Conservation (phyloP, 2,113 vertebrate species). For the Ancistrus triradiatus region DNA sequence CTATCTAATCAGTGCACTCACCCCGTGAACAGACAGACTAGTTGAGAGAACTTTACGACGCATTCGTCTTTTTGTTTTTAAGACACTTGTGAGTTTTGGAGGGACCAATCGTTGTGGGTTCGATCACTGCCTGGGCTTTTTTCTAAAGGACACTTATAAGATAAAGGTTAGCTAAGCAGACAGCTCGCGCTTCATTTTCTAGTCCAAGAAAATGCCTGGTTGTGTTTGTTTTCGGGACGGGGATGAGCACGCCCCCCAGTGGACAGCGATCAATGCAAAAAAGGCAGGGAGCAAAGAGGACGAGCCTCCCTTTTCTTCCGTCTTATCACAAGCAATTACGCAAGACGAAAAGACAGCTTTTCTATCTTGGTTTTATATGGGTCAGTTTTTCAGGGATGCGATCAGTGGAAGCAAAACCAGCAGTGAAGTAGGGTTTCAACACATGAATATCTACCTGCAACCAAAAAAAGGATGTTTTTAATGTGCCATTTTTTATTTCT, state of each 20-base stretch:
- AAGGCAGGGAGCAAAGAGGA: conserved; percentile 31
- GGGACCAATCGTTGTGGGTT: conserved; percentile 45
- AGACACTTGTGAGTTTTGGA: conserved; percentile 24
- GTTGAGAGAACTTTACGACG: conserved; percentile 1
- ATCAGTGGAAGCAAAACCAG: conserved; percentile 63
- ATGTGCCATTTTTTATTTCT: conserved; percentile 39
- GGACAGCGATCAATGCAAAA: conserved; percentile 59
- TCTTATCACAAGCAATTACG: conserved; percentile 46
- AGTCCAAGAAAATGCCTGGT: conserved; percentile 9
- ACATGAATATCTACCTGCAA: conserved; percentile 54
- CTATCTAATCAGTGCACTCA: conserved; percentile 4
- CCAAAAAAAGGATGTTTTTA: conserved; percentile 59
- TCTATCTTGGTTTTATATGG: conserved; percentile 46
- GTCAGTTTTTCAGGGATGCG: conserved; percentile 64
- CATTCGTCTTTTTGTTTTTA: conserved; percentile 55
- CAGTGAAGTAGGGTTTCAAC: conserved; percentile 52
- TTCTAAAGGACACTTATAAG: conserved; percentile 45
- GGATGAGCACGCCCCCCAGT: conserved; percentile 15
- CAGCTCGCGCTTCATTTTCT: conserved; percentile 30
- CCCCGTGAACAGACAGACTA: conserved; percentile 13
- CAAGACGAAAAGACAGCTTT: conserved; percentile 39
- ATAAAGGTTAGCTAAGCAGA: conserved; percentile 39
- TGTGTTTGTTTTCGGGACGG: too few relatives aligned
- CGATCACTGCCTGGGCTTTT: conserved; percentile 28
- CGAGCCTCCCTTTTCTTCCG: conserved; percentile 33